phyloP scores from a whole-genome alignment of 2,113 vertebrate species.

The Emydocephalus ijimae region DNA sequence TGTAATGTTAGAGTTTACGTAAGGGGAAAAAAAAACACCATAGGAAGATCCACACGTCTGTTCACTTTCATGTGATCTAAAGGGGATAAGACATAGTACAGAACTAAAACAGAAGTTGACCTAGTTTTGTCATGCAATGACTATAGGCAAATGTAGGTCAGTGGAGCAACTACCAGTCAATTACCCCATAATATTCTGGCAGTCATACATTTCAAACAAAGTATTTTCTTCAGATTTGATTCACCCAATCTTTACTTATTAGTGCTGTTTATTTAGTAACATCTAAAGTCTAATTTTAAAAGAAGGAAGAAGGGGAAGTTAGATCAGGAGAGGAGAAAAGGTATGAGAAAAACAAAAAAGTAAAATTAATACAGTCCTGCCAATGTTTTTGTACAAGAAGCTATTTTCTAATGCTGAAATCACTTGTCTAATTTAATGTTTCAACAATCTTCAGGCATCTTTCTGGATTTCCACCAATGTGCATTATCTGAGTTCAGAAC shows the following conservation, averaged over 20 bases:
- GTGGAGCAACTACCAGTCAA: not conserved
- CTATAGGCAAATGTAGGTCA: conserved; percentile 24
- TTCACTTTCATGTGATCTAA: not conserved
- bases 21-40: not conserved
- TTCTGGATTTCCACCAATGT: not conserved
- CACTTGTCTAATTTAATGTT: not conserved
- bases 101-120: conserved; percentile 14
- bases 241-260: not conserved
- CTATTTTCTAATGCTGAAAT: not conserved
- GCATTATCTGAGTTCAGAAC: not conserved
- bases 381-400: not conserved
- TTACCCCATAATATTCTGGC: not conserved
- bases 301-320: not conserved
- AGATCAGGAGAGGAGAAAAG: not conserved
- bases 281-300: not conserved
- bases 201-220: not conserved
- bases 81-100: not conserved
- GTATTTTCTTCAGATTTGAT: not conserved
- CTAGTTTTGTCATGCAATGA: conserved; percentile 6
- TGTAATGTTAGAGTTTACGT: not conserved
- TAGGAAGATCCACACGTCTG: not conserved
- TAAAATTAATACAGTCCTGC: not conserved
- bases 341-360: not conserved
- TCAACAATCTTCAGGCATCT: not conserved
- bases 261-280: not conserved